Evolutionary conservation across 1,140 invertebrate species (phyloP).

Genomic region (Temnothorax nylanderi): DNA sequence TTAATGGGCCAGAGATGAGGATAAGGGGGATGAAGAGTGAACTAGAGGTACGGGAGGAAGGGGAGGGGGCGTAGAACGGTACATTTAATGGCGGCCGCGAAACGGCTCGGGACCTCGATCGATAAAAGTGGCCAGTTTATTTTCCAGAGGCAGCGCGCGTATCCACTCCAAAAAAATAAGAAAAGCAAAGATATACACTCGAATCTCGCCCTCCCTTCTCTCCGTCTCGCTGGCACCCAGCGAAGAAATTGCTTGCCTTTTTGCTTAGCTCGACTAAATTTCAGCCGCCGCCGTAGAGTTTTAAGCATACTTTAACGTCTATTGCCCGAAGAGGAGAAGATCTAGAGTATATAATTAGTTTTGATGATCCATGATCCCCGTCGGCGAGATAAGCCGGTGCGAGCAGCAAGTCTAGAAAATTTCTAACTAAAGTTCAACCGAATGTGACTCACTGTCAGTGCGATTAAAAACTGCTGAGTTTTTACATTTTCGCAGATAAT

Average conservation of each 20-base stretch:
- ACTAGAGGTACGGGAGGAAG: not conserved
- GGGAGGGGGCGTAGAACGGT: conserved; percentile 23
- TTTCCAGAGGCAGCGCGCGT: conserved; percentile 60
- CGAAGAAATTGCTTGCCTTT: conserved; percentile 70
- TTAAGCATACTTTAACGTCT: conserved; percentile 25
- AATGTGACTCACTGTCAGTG: not conserved
- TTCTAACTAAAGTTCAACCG: not conserved
- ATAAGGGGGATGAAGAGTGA: conserved; percentile 22
- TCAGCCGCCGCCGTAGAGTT: conserved; percentile 30
- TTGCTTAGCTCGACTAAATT: conserved; percentile 68
- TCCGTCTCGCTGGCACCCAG: not conserved
- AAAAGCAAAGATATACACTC: conserved; percentile 48
- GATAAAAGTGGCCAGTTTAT: conserved; percentile 74
- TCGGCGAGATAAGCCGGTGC: conserved; percentile 1
- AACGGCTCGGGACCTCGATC: conserved; percentile 67
- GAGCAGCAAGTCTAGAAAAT: not conserved
- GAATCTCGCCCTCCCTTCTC: conserved; percentile 9
- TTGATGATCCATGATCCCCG: conserved; percentile 30
- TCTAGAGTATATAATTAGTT: conserved; percentile 62
- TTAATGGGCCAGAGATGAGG: conserved; percentile 66
- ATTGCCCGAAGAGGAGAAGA: conserved; percentile 32
- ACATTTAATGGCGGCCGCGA: conserved; percentile 71
- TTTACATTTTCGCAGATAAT: not conserved
- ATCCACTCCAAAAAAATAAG: conserved; percentile 28
- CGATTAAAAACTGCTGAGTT: not conserved